Percentiles rank a stretch among this genome's conserved stretches.
phyloP scores from a whole-genome alignment of 2,113 vertebrate species.

The Brachyhypopomus occidentalis region DNA sequence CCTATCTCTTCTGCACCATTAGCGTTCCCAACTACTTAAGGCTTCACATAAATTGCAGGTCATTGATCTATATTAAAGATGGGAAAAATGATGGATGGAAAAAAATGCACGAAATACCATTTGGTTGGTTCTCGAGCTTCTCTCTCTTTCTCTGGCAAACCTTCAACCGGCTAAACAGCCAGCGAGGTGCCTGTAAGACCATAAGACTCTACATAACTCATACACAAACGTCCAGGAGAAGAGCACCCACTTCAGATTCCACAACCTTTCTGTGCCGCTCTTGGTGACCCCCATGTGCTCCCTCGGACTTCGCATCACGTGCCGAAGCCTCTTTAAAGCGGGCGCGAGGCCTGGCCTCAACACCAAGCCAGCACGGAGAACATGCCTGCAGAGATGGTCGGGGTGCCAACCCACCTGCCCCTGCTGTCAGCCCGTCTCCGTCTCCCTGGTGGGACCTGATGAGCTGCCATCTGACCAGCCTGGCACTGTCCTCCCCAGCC shows the following conservation, averaged over 20 bases:
- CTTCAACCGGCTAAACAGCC: no score
- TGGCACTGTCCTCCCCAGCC: constrained; percentile 50
- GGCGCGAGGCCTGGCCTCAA: constrained; percentile 51
- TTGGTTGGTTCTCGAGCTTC: no score
- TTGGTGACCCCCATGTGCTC: constrained; percentile 7
- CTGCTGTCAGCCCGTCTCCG: constrained; percentile 41
- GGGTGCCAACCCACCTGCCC: constrained; percentile 60
- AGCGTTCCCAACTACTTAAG: constrained; percentile 66
- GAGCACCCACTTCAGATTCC: no score
- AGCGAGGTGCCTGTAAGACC: no score
- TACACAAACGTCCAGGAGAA: not conserved
- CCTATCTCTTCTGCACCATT: constrained; percentile 65
- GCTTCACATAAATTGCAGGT: constrained; percentile 27
- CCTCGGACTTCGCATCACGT: constrained; percentile 49
- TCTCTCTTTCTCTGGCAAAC: no score
- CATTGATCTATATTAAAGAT: constrained; percentile 36
- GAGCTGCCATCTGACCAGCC: constrained; percentile 60
- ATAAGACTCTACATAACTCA: no score
- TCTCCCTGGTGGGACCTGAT: constrained; percentile 52
- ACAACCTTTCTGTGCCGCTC: not conserved
- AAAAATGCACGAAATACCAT: not conserved
- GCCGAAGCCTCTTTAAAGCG: constrained; percentile 56
- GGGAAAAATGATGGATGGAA: not conserved
- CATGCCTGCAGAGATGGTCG: constrained; percentile 51
- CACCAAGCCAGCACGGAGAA: constrained; percentile 59